Conservation (phyloP, 2,113 vertebrate genomes). For the Xiphophorus hellerii region DNA sequence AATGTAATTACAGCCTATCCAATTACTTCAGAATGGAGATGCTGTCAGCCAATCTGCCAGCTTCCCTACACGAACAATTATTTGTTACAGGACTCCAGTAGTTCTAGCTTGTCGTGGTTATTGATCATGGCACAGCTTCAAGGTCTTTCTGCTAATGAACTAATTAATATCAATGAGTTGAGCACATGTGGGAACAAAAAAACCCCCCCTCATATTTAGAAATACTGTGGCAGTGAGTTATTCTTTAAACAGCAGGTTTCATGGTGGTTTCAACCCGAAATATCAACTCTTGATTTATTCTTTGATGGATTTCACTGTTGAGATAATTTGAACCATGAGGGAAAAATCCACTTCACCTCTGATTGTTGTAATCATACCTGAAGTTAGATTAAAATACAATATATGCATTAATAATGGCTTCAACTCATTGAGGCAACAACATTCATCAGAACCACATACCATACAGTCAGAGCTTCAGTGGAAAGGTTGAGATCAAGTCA, state of each 20-base stretch:
- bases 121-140: constrained; percentile 63
- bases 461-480: too few relatives aligned
- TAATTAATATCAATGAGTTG: constrained; percentile 65
- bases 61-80: constrained; percentile 65
- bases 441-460: background rate
- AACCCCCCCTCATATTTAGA: background rate
- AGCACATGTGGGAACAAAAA: constrained; percentile 55
- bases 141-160: constrained; percentile 68
- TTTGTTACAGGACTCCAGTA: constrained; percentile 59
- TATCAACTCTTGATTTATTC: background rate
- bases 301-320: constrained; percentile 2
- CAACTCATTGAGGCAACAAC: background rate
- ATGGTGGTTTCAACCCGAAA: background rate
- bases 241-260: background rate
- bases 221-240: constrained; percentile 50
- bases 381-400: too few relatives aligned
- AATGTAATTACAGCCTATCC: constrained; percentile 76
- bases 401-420: too few relatives aligned
- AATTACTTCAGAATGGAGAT: constrained; percentile 72
- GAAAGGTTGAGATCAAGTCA: too few relatives aligned
- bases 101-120: constrained; percentile 42
- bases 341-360: background rate
- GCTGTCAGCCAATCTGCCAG: constrained; percentile 63
- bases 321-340: background rate
- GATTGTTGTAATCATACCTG: background rate